Conservation (phyloP, 1,140 invertebrate species). For the Drosophila leontia region DNA sequence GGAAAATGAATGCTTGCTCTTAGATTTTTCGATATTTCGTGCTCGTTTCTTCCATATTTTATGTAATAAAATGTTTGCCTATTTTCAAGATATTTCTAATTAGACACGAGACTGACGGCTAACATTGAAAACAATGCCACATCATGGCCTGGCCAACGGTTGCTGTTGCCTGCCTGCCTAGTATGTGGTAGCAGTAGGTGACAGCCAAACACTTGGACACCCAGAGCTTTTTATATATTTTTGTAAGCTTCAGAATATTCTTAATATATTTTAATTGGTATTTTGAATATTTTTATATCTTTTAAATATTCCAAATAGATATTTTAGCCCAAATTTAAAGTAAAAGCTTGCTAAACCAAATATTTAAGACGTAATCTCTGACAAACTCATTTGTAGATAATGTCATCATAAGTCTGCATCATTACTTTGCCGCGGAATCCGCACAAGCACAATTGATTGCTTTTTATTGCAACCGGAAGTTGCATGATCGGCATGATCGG, state of each 20-base stretch:
- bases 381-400: neutral
- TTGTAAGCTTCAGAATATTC: no score
- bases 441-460: slow-evolving; percentile 20
- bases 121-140: slow-evolving; percentile 46
- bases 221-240: neutral
- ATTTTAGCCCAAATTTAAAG: neutral
- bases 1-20: neutral
- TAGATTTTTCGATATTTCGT: neutral
- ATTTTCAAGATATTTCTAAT: slow-evolving; percentile 61
- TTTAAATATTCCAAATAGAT: no score
- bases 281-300: no score
- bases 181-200: neutral
- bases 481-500: slow-evolving; percentile 20
- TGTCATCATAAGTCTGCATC: slow-evolving; percentile 2
- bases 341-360: no score
- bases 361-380: neutral
- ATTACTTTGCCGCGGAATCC: neutral
- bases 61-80: neutral
- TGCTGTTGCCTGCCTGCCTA: neutral
- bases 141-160: slow-evolving; percentile 7
- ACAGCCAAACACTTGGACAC: slow-evolving; percentile 6
- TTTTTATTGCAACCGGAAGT: slow-evolving; percentile 32
- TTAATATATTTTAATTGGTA: no score
- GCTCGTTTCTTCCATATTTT: neutral
- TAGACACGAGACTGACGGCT: slow-evolving; percentile 66